These are phyloP conservation scores for Andrena praecox DNA, from an alignment of 2,888 invertebrate genomes.

Conservation along the genomic window DNA sequence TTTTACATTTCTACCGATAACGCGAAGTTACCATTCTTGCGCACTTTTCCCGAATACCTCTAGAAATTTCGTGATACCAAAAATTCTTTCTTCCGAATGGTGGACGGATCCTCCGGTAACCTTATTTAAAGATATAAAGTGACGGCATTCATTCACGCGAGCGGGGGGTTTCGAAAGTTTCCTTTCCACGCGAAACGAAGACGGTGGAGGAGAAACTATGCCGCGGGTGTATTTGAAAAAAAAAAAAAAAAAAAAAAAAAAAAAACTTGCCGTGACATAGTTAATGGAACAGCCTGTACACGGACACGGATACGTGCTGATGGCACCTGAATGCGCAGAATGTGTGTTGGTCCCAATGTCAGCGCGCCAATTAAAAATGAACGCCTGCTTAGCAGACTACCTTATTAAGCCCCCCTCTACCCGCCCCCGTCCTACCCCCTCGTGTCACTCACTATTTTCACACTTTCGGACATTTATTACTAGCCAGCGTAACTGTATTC, in stretches of 20 bases:
- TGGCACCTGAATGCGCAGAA: conserved; percentile 59
- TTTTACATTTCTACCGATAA: not conserved
- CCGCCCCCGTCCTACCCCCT: not conserved
- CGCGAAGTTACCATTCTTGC: not conserved
- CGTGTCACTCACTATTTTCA: conserved; percentile 41
- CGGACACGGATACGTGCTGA: conserved; percentile 55
- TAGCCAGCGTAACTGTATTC: conserved; percentile 13
- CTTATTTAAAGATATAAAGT: not conserved
- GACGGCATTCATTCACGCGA: not conserved
- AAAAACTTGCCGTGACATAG: not conserved
- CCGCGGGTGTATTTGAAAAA: not conserved
- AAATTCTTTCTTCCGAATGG: not conserved
- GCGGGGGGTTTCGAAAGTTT: not conserved
- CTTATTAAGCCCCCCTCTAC: conserved; percentile 66
- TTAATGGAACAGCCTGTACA: conserved; percentile 35
- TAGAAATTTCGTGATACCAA: not conserved
- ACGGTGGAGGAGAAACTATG: not conserved
- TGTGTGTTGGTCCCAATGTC: conserved; percentile 75
- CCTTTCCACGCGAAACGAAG: not conserved
- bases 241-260: not conserved
- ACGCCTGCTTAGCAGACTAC: conserved; percentile 69
- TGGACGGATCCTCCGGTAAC: not conserved
- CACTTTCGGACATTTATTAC: conserved; percentile 47
- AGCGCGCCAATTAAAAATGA: conserved; percentile 76
- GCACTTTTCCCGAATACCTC: not conserved